A percentile compares a stretch with the other conserved stretches of the same genome.
Conservation (phyloP, 2,797 vertebrate genomes). For the Limosa lapponica region DNA sequence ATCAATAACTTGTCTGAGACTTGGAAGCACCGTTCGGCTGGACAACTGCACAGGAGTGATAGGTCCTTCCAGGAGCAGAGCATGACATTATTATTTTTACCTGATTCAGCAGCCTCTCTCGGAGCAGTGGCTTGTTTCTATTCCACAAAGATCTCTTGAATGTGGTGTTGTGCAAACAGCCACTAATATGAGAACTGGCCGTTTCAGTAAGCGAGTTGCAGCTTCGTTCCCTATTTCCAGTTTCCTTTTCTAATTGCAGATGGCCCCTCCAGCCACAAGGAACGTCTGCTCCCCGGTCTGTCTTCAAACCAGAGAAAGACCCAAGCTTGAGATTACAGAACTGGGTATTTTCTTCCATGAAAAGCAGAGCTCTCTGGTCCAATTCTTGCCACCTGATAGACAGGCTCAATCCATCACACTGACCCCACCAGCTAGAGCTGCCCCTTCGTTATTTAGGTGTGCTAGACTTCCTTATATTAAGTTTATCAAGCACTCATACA, state of each 20-base stretch:
- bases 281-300: background rate
- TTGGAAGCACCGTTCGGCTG: background rate
- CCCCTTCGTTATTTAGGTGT: background rate
- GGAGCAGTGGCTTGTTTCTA: background rate
- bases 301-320: background rate
- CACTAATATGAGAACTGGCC: background rate
- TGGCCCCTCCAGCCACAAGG: background rate
- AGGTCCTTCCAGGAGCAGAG: background rate
- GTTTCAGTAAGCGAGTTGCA: background rate
- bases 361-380: background rate
- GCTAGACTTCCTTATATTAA: background rate
- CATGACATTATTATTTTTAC: background rate
- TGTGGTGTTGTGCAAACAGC: background rate
- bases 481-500: background rate
- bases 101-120: background rate
- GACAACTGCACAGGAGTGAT: background rate
- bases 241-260: background rate
- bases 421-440: background rate
- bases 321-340: background rate
- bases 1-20: background rate
- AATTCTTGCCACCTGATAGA: background rate
- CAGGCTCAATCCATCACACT: background rate
- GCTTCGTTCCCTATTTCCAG: constrained; percentile 16
- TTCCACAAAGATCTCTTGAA: background rate
- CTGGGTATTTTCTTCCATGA: background rate